A percentile compares a stretch with the other conserved stretches of the same genome.
These are phyloP conservation scores for Hyperoplus immaculatus DNA, from an alignment of 2,797 vertebrate genomes.

Conservation along the genomic window DNA sequence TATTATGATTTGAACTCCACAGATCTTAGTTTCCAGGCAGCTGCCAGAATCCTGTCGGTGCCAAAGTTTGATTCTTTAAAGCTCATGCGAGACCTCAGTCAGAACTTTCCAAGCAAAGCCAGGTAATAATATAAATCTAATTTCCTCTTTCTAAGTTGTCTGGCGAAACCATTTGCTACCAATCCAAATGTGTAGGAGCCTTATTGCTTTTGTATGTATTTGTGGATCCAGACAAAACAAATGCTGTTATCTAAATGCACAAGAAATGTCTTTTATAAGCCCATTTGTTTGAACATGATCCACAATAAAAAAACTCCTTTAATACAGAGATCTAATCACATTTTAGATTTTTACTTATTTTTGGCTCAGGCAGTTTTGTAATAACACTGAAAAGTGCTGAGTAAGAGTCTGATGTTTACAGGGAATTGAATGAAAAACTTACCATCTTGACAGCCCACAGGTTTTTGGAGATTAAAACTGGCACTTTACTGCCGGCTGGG, in stretches of 20 bases:
- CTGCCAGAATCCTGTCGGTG: slow-evolving; percentile 89
- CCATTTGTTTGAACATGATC: slow-evolving; percentile 49
- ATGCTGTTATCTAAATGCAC: slow-evolving; percentile 43
- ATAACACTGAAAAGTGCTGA: slow-evolving; percentile 78
- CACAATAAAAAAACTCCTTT: slow-evolving; percentile 45
- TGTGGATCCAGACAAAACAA: slow-evolving; percentile 34
- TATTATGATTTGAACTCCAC: slow-evolving; percentile 39
- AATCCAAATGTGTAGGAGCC: slow-evolving; percentile 36
- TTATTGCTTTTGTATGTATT: slow-evolving; percentile 16
- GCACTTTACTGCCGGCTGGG: slow-evolving; percentile 80
- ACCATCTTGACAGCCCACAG: slow-evolving; percentile 73
- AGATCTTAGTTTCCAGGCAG: slow-evolving; percentile 98
- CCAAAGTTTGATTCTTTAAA: slow-evolving; percentile 93
- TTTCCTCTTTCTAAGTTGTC: slow-evolving; percentile 38
- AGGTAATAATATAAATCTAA: slow-evolving; percentile 84
- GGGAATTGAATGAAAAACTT: slow-evolving; percentile 77
- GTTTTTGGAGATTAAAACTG: slow-evolving; percentile 86
- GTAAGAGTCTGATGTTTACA: slow-evolving; percentile 79
- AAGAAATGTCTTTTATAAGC: slow-evolving; percentile 43
- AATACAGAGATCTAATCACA: slow-evolving; percentile 58
- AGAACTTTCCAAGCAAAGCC: slow-evolving; percentile 97
- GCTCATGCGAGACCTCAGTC: slow-evolving; percentile 94
- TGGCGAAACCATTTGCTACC: slow-evolving; percentile 15
- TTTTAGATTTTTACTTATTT: slow-evolving; percentile 62
- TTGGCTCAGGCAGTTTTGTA: slow-evolving; percentile 68